These are phyloP conservation scores for Leptinotarsa peninsularis DNA, from an alignment of 2,888 invertebrate genomes.

Conservation along the genomic window DNA sequence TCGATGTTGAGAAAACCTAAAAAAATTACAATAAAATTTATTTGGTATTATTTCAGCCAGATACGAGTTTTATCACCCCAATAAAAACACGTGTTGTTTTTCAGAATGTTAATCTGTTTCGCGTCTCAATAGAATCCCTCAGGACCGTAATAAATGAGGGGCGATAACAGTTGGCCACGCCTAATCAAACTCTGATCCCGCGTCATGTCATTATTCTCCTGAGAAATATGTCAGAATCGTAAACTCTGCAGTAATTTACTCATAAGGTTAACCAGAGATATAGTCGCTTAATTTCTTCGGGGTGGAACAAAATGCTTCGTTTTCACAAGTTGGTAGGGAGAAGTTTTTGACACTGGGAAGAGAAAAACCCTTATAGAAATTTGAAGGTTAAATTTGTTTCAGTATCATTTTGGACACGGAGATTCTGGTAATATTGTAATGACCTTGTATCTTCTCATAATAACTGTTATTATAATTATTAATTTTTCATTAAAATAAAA, in stretches of 20 bases:
- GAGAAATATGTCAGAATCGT: conserved; percentile 46
- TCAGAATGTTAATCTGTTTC: conserved; percentile 53
- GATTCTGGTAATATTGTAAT: too few relatives aligned
- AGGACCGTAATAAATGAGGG: conserved; percentile 50
- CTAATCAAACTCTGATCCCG: conserved; percentile 57
- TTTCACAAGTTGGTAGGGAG: neutral
- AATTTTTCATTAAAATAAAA: too few relatives aligned
- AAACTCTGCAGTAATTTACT: conserved; percentile 43
- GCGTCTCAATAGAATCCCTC: conserved; percentile 46
- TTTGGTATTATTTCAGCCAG: neutral
- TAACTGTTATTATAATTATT: too few relatives aligned
- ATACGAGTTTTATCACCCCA: conserved; percentile 19
- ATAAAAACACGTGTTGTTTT: conserved; percentile 53
- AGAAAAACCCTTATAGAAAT: too few relatives aligned
- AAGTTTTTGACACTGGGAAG: too few relatives aligned
- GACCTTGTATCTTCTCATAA: too few relatives aligned
- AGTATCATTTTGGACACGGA: too few relatives aligned
- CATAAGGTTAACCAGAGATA: conserved; percentile 35
- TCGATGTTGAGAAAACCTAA: neutral
- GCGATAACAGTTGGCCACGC: conserved; percentile 52
- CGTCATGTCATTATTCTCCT: conserved; percentile 53
- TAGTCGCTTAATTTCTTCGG: conserved; percentile 5
- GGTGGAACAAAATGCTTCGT: neutral
- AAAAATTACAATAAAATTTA: neutral
- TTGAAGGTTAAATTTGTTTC: too few relatives aligned